These are phyloP conservation scores for Leptoclinus maculatus DNA, from an alignment of 2,797 vertebrate genomes.

Conservation along the genomic window DNA sequence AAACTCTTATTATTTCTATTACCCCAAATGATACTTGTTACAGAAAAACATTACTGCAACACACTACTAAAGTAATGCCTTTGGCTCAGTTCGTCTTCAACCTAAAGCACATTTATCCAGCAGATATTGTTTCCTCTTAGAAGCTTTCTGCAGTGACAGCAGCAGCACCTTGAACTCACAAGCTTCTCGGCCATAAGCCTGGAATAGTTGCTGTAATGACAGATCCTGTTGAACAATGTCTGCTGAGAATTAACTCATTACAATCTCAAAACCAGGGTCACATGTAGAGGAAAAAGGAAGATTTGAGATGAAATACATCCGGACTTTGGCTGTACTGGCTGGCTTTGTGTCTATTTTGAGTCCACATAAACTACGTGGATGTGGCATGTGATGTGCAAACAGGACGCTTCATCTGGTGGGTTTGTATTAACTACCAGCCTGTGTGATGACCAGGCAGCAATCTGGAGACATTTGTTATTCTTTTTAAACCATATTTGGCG, in stretches of 20 bases:
- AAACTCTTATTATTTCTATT: neutral
- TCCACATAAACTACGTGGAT: slow-evolving; percentile 12
- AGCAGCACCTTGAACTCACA: slow-evolving; percentile 6
- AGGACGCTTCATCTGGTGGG: slow-evolving; percentile 3
- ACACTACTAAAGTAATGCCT: neutral
- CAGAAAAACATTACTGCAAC: neutral
- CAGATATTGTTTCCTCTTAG: neutral
- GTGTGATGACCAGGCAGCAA: slow-evolving; percentile 15
- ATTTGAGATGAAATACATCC: slow-evolving; percentile 6
- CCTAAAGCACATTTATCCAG: neutral
- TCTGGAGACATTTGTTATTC: slow-evolving; percentile 13
- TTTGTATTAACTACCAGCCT: slow-evolving; percentile 1
- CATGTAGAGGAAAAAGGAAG: neutral
- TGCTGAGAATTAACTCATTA: slow-evolving; percentile 44
- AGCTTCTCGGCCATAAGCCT: slow-evolving; percentile 16
- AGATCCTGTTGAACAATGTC: slow-evolving; percentile 30
- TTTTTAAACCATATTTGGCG: slow-evolving; percentile 32
- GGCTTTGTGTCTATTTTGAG: neutral
- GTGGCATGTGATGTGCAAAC: slow-evolving; percentile 23
- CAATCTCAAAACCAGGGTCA: slow-evolving; percentile 8
- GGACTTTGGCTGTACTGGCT: neutral
- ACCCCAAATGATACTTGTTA: neutral
- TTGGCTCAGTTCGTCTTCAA: neutral
- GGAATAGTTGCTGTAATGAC: slow-evolving; percentile 24
- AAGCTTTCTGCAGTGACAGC: slow-evolving; percentile 8